Conservation (phyloP, 1,140 invertebrate species). For the Piezodorus guildinii region DNA sequence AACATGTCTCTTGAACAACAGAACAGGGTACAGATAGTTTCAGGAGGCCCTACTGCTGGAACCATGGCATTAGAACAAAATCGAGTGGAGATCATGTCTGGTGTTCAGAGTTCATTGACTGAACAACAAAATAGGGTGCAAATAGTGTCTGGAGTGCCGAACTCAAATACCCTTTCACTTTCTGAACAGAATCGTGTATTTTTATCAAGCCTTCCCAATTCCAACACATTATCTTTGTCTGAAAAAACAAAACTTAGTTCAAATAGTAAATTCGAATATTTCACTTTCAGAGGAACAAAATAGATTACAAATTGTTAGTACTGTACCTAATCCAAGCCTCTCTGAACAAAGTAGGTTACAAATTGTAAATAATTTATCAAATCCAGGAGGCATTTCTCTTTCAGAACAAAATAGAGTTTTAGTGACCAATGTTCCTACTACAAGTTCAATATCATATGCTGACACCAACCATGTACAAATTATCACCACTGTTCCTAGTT, state of each 20-base stretch:
- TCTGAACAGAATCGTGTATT: constrained; percentile 26
- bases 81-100: constrained; percentile 25
- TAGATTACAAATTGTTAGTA: constrained; percentile 27
- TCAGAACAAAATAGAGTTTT: constrained; percentile 17
- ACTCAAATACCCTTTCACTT: constrained; percentile 16
- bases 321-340: constrained; percentile 19
- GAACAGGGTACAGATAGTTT: constrained; percentile 25
- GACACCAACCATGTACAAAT: constrained; percentile 19
- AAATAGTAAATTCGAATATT: constrained; percentile 25
- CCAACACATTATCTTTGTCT: constrained; percentile 18
- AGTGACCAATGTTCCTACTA: constrained; percentile 13
- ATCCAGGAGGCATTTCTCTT: constrained; percentile 15
- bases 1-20: constrained; percentile 24
- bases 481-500: constrained; percentile 18
- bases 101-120: constrained; percentile 24
- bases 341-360: constrained; percentile 19
- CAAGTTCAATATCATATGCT: constrained; percentile 1
- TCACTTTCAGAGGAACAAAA: constrained; percentile 26
- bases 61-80: constrained; percentile 24
- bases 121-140: constrained; percentile 27
- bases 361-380: constrained; percentile 17
- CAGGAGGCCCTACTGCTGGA: constrained; percentile 17
- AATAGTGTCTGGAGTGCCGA: constrained; percentile 23
- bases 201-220: constrained; percentile 24
- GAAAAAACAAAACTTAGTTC: constrained; percentile 25